Base-by-base conservation (phyloP, 2,797 vertebrate genomes). In the Cynodonichthys magdalenae region DNA sequence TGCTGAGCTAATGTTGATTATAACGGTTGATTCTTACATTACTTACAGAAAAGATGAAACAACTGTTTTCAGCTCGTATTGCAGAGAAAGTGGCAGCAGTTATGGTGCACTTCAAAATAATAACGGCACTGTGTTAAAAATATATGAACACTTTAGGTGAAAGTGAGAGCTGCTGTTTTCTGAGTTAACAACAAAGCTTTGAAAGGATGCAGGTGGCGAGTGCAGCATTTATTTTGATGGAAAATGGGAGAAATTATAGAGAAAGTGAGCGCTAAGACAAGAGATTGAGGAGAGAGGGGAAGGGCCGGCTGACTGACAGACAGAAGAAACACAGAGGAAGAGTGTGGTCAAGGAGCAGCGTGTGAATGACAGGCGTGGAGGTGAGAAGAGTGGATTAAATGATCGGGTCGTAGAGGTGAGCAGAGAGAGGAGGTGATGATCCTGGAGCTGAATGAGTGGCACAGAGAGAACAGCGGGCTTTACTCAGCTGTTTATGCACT, bases 331-430 rank as follows among this genome's bases (percentile, higher is more conserved):
- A 69, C 29, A 12, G 42, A 53, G 58, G 18, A 56, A 42, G 27
- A 45, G 54, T 15, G 20, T 2, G 6, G 18, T 39, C 15, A n/a
- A 63, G 27, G 63, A 62, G 34, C 17, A 29, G 46, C 17, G 58
- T 11, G 53, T 61, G 53, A 70, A 67, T 63, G 79, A 64, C 28
- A 8, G 56, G 56, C 52, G 28, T 6, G 17, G 69, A 75, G 69
- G 66, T 53, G 55, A 75, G 34, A 31, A 41, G 63, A 59, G 50
- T 11, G 0, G 60, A 73, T 68, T 48, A 71, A 79, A 83, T 75
- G 56, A 69, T 29, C 46, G 62, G 50, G 58, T 69, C 44, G 42
- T 44, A 51, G 63, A 64, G 61, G 54, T 47, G 67, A 71, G 20
- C 57, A 47, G 54, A 55, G 64, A 54, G 68, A 47, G 59, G 49